A percentile compares a stretch with the other conserved stretches of the same genome.
These are phyloP conservation scores for Prosopocoilus inquinatus DNA, from an alignment of 2,888 invertebrate species.

Conservation along the genomic window DNA sequence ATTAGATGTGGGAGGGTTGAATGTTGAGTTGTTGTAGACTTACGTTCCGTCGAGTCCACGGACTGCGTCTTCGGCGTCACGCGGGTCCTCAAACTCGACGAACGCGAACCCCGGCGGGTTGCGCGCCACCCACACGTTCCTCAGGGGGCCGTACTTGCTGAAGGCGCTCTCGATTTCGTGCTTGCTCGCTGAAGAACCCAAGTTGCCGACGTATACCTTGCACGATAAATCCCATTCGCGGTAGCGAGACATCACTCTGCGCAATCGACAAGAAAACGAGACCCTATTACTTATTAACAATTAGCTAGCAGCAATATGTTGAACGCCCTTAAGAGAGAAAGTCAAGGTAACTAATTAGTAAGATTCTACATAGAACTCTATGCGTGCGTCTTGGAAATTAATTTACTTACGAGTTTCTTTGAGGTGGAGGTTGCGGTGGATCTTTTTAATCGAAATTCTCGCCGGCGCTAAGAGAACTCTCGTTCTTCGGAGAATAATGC, in stretches of 20 bases:
- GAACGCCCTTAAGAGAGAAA: neutral
- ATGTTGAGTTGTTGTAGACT: constrained; percentile 40
- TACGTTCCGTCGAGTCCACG: constrained; percentile 81
- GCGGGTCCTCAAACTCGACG: constrained; percentile 83
- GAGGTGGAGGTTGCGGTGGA: too few species aligned
- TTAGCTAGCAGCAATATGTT: neutral
- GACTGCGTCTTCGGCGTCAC: constrained; percentile 86
- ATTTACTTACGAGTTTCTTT: too few species aligned
- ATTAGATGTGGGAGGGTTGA: constrained; percentile 20
- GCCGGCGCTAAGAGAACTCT: too few species aligned
- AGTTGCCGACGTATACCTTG: constrained; percentile 91
- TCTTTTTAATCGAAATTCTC: too few species aligned
- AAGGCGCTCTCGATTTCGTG: constrained; percentile 87
- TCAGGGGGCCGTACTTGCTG: constrained; percentile 81
- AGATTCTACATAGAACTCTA: too few species aligned
- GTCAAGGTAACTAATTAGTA: too few species aligned
- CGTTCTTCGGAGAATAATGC: neutral
- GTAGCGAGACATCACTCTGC: constrained; percentile 65
- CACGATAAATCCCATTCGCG: constrained; percentile 84
- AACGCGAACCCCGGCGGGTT: constrained; percentile 93
- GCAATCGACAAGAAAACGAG: neutral
- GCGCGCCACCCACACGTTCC: constrained; percentile 92
- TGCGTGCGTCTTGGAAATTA: too few species aligned
- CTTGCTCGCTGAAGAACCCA: constrained; percentile 87
- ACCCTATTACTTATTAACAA: too few species aligned